Base-by-base conservation (phyloP, 2,797 vertebrate genomes). In the Channa striata region DNA sequence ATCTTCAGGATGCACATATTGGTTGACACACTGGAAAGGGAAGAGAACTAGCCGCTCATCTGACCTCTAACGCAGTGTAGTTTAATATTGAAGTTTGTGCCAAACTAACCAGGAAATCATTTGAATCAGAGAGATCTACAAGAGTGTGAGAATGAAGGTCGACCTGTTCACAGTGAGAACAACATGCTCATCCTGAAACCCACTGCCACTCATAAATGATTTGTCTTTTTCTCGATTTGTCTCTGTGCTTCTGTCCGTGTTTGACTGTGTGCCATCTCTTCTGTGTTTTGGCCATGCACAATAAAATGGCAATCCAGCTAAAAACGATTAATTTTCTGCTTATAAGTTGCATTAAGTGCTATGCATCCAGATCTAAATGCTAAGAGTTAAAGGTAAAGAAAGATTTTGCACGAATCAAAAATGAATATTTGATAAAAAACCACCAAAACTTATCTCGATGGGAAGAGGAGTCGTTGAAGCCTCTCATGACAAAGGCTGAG, bases 61-160 rank as follows among this genome's bases (percentile, higher is more conserved):
- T 74, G 58, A 75, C 62, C 61, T 68, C 59, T 70, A 25, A 44
- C 49, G 62, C 11, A 19, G 1, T 13, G 9, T 40, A 17, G 23
- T 62, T 77, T 61, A 47, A 74, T 33, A 63, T 17, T 16, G 47
- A 40, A n/a, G n/a, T 42, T 80, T 19, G 16, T 4, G 60, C 34
- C 11, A 36, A 16, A 43, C 17, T 21, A 43, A 60, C 34, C 40
- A 54, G 8, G 25, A 49, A 78, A 60, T 63, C 17, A 65, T 64
- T 51, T 68, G n/a, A 77, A 63, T 21, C 17, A 48, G 43, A 30
- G 25, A 4, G 11, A 66, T 59, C 40, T 39, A 46, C 17, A 44
- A 21, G 57, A 68, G 37, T 49, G 39, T 30, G 40, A 70, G 58
- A 76, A 58, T 61, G 51, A 80, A 79, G 60, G 67, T 63, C 68